phyloP scores from a whole-genome alignment of 2,113 vertebrate genomes.

The Erinaceus europaeus region DNA sequence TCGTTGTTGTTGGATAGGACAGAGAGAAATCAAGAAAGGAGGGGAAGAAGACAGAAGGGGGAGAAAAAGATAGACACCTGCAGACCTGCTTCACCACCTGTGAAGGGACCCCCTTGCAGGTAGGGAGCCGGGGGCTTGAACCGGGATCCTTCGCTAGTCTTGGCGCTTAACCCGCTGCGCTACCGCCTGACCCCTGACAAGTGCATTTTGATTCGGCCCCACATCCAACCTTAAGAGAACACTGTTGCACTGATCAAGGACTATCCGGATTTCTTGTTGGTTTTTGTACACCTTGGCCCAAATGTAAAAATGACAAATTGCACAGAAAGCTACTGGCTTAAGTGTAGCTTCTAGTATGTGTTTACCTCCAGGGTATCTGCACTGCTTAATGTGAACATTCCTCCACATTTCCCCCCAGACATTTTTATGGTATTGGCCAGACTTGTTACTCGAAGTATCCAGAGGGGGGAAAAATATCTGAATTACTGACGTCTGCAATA shows the following conservation, averaged over 20 bases:
- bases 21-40: too few relatives aligned
- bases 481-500: constrained; percentile 80
- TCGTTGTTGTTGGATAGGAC: too few relatives aligned
- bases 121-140: too few relatives aligned
- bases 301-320: constrained; percentile 43
- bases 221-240: constrained; percentile 45
- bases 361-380: constrained; percentile 49
- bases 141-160: too few relatives aligned
- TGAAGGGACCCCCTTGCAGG: too few relatives aligned
- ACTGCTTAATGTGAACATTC: constrained; percentile 71
- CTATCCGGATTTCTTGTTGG: constrained; percentile 53
- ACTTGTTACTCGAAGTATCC: constrained; percentile 77
- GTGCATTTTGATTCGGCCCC: constrained; percentile 9
- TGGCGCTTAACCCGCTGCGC: too few relatives aligned
- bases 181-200: too few relatives aligned
- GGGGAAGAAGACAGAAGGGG: too few relatives aligned
- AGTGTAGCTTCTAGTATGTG: constrained; percentile 40
- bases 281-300: constrained; percentile 54
- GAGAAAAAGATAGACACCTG: too few relatives aligned
- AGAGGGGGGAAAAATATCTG: constrained; percentile 78
- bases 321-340: constrained; percentile 52
- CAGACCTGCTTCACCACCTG: too few relatives aligned
- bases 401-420: constrained; percentile 76
- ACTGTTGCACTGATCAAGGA: constrained; percentile 44
- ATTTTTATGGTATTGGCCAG: constrained; percentile 82